Percentiles rank a stretch among this genome's conserved stretches.
phyloP scores from a whole-genome alignment of 2,113 vertebrate species.

The Oceanodroma tethys region DNA sequence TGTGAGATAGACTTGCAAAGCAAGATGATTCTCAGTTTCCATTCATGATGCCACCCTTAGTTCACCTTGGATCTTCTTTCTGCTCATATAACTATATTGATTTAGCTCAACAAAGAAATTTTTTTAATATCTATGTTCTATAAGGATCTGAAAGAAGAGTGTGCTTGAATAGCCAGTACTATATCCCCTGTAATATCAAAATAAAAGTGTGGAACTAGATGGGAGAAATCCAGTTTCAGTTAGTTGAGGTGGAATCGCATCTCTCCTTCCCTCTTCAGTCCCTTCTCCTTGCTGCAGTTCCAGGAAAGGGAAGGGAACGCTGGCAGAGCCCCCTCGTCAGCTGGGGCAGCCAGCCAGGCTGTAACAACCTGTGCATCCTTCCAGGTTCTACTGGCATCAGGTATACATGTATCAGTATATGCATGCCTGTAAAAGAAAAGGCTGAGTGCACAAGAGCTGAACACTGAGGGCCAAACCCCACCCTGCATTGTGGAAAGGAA shows the following conservation, averaged over 20 bases:
- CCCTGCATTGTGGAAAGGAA: neutral
- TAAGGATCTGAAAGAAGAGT: neutral
- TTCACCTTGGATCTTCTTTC: neutral
- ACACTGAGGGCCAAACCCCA: neutral
- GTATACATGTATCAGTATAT: fast-evolving
- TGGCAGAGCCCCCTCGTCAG: neutral
- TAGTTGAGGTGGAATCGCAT: neutral
- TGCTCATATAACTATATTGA: neutral
- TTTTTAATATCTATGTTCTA: neutral
- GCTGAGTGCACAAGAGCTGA: neutral
- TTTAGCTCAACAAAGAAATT: neutral
- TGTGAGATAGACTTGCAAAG: neutral
- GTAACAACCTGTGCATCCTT: neutral
- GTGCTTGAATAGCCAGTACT: neutral
- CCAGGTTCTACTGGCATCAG: neutral
- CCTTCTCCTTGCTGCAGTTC: fast-evolving
- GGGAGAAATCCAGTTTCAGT: neutral
- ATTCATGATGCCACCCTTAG: neutral
- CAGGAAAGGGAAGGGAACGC: neutral
- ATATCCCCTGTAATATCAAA: neutral
- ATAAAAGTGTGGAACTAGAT: neutral
- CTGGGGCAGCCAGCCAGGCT: neutral
- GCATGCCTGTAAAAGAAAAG: neutral
- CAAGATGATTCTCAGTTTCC: neutral
- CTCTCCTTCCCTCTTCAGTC: neutral